These are phyloP conservation scores for Thaleichthys pacificus DNA, from an alignment of 2,797 vertebrate genomes.

Conservation along the genomic window DNA sequence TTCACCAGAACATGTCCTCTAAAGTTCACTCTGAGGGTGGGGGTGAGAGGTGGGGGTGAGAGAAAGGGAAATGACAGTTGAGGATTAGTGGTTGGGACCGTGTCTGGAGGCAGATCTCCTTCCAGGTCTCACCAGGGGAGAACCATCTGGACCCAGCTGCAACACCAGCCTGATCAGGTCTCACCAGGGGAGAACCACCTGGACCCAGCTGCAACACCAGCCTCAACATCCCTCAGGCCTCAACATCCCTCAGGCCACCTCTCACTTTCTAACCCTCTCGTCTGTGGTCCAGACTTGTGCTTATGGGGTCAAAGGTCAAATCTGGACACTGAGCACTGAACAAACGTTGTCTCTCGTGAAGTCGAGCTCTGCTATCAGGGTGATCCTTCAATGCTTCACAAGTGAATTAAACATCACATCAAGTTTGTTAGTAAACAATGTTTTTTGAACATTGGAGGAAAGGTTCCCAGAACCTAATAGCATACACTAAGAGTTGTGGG, in stretches of 20 bases:
- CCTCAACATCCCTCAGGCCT: conserved; percentile 55
- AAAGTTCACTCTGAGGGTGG: conserved; percentile 9
- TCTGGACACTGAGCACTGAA: conserved; percentile 4
- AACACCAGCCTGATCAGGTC: conserved; percentile 41
- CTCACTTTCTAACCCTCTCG: conserved; percentile 33
- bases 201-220: conserved; percentile 42
- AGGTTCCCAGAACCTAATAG: not conserved
- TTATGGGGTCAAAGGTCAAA: conserved; percentile 27
- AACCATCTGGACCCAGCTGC: conserved; percentile 56
- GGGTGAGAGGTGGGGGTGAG: not conserved
- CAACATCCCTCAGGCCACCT: conserved; percentile 52
- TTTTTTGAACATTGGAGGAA: not conserved
- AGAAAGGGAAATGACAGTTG: conserved; percentile 15
- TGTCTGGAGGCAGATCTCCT: conserved; percentile 34
- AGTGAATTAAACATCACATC: conserved; percentile 22
- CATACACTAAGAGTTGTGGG: no score
- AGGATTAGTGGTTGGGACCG: not conserved
- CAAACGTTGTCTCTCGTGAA: not conserved
- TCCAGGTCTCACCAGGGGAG: conserved; percentile 42
- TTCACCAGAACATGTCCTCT: conserved; percentile 4
- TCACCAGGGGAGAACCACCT: conserved; percentile 60
- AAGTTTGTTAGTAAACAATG: conserved; percentile 26
- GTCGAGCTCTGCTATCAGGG: not conserved
- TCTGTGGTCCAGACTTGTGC: conserved; percentile 24
- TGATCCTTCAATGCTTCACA: conserved; percentile 19